Evolutionary conservation across 2,888 invertebrate genomes (phyloP).

Genomic region (Drosophila histrio): DNA sequence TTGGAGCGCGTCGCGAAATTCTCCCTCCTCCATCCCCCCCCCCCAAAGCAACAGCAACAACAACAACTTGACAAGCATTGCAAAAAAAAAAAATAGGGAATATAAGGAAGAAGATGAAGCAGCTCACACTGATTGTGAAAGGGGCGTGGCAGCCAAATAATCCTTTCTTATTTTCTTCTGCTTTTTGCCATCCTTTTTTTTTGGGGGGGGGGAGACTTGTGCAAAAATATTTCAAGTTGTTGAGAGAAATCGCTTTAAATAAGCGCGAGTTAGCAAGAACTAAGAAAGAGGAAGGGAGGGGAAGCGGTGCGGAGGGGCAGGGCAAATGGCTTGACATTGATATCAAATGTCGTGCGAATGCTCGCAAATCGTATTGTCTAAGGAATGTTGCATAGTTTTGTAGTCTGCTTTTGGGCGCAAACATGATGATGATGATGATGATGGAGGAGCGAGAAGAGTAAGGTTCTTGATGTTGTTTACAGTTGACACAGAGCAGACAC

Average conservation of each 20-base stretch:
- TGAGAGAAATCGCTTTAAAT: constrained; percentile 62
- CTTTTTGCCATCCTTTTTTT: not conserved
- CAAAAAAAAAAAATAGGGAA: constrained; percentile 18
- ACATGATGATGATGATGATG: constrained; percentile 39
- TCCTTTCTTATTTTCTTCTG: constrained; percentile 52
- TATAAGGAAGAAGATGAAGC: constrained; percentile 1
- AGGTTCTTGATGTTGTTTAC: constrained; percentile 70
- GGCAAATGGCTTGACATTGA: constrained; percentile 76
- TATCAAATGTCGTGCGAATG: constrained; percentile 72
- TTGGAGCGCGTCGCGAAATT: constrained; percentile 44
- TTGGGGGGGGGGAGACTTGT: constrained; percentile 11
- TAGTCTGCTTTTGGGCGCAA: constrained; percentile 59
- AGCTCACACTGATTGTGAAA: constrained; percentile 42
- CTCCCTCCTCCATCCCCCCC: not conserved
- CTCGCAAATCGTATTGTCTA: constrained; percentile 57
- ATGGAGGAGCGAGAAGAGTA: not conserved
- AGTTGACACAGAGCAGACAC: constrained; percentile 76
- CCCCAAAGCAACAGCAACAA: not conserved
- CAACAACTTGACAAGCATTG: constrained; percentile 47
- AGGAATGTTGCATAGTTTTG: constrained; percentile 53
- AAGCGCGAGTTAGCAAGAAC: constrained; percentile 25
- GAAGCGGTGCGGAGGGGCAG: not conserved
- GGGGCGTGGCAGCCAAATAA: constrained; percentile 64
- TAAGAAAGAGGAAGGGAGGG: not conserved
- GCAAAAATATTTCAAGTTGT: constrained; percentile 50